These are phyloP conservation scores for Pyrrhosoma nymphula DNA, from an alignment of 2,888 invertebrate species.

Conservation along the genomic window DNA sequence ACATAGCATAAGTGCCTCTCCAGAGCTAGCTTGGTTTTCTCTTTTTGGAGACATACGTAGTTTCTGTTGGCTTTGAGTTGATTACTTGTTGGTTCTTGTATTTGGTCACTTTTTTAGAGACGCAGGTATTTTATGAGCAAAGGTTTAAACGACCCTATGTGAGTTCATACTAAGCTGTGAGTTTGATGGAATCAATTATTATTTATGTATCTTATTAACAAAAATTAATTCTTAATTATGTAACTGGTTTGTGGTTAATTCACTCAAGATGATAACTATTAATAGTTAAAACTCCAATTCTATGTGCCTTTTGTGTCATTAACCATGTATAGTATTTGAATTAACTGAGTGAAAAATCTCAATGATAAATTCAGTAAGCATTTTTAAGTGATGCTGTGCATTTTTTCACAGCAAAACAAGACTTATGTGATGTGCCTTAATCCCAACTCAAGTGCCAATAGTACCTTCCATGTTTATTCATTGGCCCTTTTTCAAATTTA, in stretches of 20 bases:
- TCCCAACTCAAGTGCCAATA: neutral
- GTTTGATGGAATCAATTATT: neutral
- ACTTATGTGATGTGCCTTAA: slow-evolving; percentile 54
- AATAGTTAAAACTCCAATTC: neutral
- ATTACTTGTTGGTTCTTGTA: neutral
- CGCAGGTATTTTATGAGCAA: neutral
- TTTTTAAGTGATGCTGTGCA: neutral
- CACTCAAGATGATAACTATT: neutral
- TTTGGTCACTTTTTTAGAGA: neutral
- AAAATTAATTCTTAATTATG: neutral
- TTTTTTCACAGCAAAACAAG: neutral
- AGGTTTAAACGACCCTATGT: neutral
- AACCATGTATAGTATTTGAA: neutral
- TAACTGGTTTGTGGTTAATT: neutral
- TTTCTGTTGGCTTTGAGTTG: neutral
- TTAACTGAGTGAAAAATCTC: neutral
- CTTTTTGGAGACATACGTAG: neutral
- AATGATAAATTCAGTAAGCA: neutral
- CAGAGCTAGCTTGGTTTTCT: neutral
- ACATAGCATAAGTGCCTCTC: neutral
- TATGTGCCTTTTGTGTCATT: neutral
- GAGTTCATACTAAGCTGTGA: neutral
- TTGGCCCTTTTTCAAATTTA: slow-evolving; percentile 6
- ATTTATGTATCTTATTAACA: neutral
- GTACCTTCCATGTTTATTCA: neutral